These are phyloP conservation scores for Perognathus longimembris DNA, from an alignment of 2,113 vertebrate genomes.

Conservation along the genomic window DNA sequence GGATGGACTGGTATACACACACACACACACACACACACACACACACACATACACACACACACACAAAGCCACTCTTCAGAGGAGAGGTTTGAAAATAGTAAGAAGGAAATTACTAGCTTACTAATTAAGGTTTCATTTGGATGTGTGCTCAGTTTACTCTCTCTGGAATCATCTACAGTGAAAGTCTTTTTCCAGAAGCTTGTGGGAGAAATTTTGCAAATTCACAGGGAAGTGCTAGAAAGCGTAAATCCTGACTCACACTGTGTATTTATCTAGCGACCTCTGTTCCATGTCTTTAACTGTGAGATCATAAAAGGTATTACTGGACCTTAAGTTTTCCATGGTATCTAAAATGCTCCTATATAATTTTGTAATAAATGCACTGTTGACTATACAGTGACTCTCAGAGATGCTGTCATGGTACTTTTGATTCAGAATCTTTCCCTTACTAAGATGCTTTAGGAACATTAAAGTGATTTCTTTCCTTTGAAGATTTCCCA, in stretches of 20 bases:
- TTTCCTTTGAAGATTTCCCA: conserved; percentile 71
- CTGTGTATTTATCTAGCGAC: background rate
- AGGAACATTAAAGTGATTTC: conserved; percentile 71
- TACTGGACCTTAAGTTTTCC: conserved; percentile 33
- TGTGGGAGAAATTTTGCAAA: background rate
- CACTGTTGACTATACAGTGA: conserved; percentile 56
- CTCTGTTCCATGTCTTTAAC: background rate
- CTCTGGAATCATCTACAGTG: background rate
- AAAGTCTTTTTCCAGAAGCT: background rate
- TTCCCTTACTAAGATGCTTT: conserved; percentile 63
- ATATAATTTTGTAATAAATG: conserved; percentile 56
- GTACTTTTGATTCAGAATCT: conserved; percentile 67
- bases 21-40: background rate
- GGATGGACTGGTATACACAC: background rate
- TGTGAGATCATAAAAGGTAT: background rate
- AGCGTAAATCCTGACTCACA: background rate
- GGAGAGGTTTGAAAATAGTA: background rate
- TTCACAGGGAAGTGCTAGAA: background rate
- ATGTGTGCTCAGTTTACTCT: background rate
- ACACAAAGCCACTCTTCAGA: background rate
- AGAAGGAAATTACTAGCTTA: background rate
- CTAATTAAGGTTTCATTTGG: background rate
- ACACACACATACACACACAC: background rate
- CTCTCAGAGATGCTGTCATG: conserved; percentile 44
- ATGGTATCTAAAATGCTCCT: conserved; percentile 15